Evolutionary conservation across 1,140 invertebrate species (phyloP), one percentile per base, ranked within the genome.

Genomic region (Heterodera carotae): DNA sequence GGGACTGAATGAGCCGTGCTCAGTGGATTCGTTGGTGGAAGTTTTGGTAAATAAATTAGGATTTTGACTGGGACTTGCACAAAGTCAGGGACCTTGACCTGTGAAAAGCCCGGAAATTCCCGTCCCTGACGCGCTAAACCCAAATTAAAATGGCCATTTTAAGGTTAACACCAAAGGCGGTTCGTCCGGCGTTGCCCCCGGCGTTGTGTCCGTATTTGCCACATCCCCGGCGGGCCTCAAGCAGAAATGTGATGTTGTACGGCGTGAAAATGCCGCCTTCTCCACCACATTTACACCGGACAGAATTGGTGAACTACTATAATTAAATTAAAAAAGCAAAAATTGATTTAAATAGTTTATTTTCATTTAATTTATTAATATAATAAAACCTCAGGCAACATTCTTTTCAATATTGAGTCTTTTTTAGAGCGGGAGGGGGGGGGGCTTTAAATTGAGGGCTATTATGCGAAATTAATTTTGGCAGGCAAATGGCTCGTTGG

Each of bases 261-360:
- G 92, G 80, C 92, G 92, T 77, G 87, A 88, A 67, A 93, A 93
- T 76, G 92, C 93, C 25, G 92, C 93, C 25, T 94, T 94, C 86
- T 93, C 93, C 78, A 94, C 95, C 69, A 96, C 93, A 77, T 98
- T 99, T 88, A 93, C 95, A 87, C 96, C 96, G 6, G 93, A 96
- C 82, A 95, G 98, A 91, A 93, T 94, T 67, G 96, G 95, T 85
- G 82, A 76, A 84, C 86, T n/a, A n/a, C n/a, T n/a, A n/a, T n/a
- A n/a, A 27, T 8, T 69, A 56, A 48, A 33, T 66, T 48, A 74
- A 80, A 81, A 71, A 72, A 72, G 56, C 18, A 43, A 36, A 6
- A n/a, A 33, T 27, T 53, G 22, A 25, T 5, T 31, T 29, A 34
- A 31, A 70, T n/a, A n/a, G 25, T 0, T 31, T 29, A 70, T 70